Evolutionary conservation across 2,113 vertebrate genomes (phyloP).

Genomic region (Pipa parva): DNA sequence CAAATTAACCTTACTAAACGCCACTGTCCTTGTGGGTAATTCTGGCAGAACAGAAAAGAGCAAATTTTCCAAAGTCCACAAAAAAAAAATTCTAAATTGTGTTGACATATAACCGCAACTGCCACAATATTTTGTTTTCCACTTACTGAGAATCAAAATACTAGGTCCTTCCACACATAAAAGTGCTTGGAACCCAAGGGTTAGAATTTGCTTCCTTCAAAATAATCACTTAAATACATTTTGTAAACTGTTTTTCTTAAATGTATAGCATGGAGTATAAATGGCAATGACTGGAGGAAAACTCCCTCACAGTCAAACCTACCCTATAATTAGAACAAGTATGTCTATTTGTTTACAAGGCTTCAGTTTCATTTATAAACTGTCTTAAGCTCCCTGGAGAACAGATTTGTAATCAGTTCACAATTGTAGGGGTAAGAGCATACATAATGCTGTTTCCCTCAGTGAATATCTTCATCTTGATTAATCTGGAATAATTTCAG

Average conservation of each 20-base stretch:
- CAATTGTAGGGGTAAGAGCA: too few relatives aligned
- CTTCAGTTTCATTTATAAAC: not conserved
- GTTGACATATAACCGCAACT: conserved; percentile 14
- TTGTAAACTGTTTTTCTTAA: too few relatives aligned
- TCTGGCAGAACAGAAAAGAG: too few relatives aligned
- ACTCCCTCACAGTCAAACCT: not conserved
- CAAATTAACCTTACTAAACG: too few relatives aligned
- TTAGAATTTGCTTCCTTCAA: not conserved
- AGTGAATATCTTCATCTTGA: too few relatives aligned
- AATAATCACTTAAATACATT: not conserved
- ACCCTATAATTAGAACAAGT: not conserved
- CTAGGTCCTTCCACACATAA: not conserved
- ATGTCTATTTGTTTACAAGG: not conserved
- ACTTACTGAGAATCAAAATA: not conserved
- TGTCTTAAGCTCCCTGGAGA: not conserved
- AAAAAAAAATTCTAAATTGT: too few relatives aligned
- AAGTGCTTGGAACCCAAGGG: not conserved
- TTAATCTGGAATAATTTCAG: conserved; percentile 26
- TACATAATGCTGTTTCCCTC: too few relatives aligned
- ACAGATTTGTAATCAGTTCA: too few relatives aligned
- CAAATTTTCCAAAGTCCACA: too few relatives aligned
- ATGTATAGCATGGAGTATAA: not conserved
- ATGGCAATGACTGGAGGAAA: not conserved
- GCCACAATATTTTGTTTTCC: conserved; percentile 23
- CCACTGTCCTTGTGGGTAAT: too few relatives aligned